Evolutionary conservation across 2,888 invertebrate species (phyloP).

Genomic region (Lithosia quadra): DNA sequence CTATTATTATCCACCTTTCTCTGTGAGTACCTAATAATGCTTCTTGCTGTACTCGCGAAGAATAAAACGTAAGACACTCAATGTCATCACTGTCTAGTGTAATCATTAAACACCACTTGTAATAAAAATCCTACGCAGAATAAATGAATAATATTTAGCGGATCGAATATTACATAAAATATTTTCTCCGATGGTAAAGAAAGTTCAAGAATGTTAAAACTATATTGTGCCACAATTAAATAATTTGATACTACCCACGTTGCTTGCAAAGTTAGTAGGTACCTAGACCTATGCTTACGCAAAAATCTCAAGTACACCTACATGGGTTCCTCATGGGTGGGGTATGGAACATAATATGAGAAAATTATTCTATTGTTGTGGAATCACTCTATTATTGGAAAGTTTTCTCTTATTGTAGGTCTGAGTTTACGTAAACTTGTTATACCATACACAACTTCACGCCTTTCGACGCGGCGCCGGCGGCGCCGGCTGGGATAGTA

Average conservation of each 20-base stretch:
- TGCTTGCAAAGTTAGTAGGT: slow-evolving; percentile 24
- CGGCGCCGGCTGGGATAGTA: neutral
- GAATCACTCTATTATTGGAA: slow-evolving; percentile 22
- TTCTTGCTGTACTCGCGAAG: slow-evolving; percentile 14
- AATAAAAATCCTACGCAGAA: slow-evolving; percentile 20
- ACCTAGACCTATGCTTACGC: slow-evolving; percentile 38
- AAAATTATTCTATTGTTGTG: slow-evolving; percentile 31
- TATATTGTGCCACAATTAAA: slow-evolving; percentile 43
- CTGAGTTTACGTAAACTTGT: slow-evolving; percentile 14
- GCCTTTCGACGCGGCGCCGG: neutral
- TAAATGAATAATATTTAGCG: slow-evolving; percentile 19
- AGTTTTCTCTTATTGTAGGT: slow-evolving; percentile 20
- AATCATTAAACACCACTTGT: slow-evolving; percentile 12
- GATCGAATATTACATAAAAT: slow-evolving; percentile 38
- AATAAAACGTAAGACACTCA: slow-evolving; percentile 1
- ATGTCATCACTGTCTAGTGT: slow-evolving; percentile 7
- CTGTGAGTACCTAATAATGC: slow-evolving; percentile 27
- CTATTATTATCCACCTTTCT: slow-evolving; percentile 8
- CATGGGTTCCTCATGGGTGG: neutral
- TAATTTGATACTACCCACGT: slow-evolving; percentile 51
- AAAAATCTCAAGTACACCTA: slow-evolving; percentile 35
- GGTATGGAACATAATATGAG: slow-evolving; percentile 40
- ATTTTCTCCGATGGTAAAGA: slow-evolving; percentile 44
- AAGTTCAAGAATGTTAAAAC: slow-evolving; percentile 35
- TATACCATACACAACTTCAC: neutral